phyloP scores from a whole-genome alignment of 2,113 vertebrate species.

The Prochilodus magdalenae region DNA sequence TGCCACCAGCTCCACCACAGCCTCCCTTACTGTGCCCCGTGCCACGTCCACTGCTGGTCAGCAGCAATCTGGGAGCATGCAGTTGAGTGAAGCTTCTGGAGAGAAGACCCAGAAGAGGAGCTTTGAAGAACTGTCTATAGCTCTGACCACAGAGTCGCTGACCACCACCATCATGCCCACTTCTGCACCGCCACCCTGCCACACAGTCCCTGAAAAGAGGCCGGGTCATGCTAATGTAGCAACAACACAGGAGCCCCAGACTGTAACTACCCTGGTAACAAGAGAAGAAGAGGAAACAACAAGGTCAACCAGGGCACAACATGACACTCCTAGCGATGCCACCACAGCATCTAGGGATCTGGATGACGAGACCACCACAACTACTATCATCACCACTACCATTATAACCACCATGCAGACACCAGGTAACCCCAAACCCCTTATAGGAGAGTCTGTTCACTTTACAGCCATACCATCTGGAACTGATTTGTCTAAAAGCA shows the following conservation, averaged over 20 bases:
- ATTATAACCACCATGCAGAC: constrained; percentile 82
- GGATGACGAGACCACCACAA: constrained; percentile 85
- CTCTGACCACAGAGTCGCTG: constrained; percentile 48
- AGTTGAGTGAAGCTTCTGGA: background rate
- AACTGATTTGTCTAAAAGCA: no score
- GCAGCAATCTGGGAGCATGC: constrained; percentile 15
- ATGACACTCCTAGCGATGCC: no score
- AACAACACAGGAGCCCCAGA: constrained; percentile 31
- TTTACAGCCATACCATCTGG: no score
- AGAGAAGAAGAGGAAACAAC: constrained; percentile 35
- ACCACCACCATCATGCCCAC: constrained; percentile 45
- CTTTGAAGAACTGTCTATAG: constrained; percentile 28
- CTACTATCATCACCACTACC: constrained; percentile 84
- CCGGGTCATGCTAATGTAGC: background rate
- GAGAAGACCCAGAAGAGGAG: constrained; percentile 14
- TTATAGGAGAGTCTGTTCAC: no score
- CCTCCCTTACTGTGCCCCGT: constrained; percentile 40
- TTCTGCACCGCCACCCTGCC: constrained; percentile 46
- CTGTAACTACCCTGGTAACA: constrained; percentile 54
- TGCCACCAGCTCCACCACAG: constrained; percentile 49
- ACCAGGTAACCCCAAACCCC: constrained; percentile 76
- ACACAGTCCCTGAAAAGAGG: constrained; percentile 23
- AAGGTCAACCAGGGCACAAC: constrained; percentile 19
- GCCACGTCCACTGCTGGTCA: constrained; percentile 3
- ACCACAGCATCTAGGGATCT: constrained; percentile 61